Evolutionary conservation across 2,113 vertebrate species (phyloP).

Genomic region (Ia io): DNA sequence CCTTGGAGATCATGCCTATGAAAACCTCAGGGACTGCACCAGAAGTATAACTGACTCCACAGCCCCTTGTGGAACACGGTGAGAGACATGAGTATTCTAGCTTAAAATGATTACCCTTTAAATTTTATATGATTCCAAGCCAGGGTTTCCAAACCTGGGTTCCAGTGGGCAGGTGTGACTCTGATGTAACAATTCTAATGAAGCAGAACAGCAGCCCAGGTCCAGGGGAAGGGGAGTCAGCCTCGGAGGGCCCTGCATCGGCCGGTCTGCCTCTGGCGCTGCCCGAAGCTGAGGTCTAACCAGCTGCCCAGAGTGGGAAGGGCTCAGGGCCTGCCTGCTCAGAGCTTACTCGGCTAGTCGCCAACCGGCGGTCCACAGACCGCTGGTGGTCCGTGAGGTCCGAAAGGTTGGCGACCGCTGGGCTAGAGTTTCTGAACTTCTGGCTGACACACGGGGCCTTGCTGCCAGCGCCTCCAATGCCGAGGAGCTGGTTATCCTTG

Average conservation of each 20-base stretch:
- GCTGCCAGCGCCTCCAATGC: constrained; percentile 91
- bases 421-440: constrained; percentile 88
- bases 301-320: constrained; percentile 53
- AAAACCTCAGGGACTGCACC: constrained; percentile 48
- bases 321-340: not conserved
- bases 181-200: constrained; percentile 39
- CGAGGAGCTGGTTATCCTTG: constrained; percentile 88
- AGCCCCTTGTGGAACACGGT: not conserved
- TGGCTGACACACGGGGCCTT: constrained; percentile 89
- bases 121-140: constrained; percentile 41
- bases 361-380: too few relatives aligned
- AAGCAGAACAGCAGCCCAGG: constrained; percentile 64
- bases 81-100: constrained; percentile 26
- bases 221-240: not conserved
- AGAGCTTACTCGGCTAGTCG: constrained; percentile 68
- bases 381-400: too few relatives aligned
- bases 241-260: not conserved
- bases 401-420: too few relatives aligned
- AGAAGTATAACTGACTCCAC: constrained; percentile 62
- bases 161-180: not conserved
- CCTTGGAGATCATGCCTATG: constrained; percentile 56
- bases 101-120: not conserved
- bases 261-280: constrained; percentile 56
- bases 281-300: constrained; percentile 52
- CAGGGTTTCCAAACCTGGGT: not conserved